Evolutionary conservation across 2,113 vertebrate species (phyloP).

Genomic region (Corvus hawaiiensis): DNA sequence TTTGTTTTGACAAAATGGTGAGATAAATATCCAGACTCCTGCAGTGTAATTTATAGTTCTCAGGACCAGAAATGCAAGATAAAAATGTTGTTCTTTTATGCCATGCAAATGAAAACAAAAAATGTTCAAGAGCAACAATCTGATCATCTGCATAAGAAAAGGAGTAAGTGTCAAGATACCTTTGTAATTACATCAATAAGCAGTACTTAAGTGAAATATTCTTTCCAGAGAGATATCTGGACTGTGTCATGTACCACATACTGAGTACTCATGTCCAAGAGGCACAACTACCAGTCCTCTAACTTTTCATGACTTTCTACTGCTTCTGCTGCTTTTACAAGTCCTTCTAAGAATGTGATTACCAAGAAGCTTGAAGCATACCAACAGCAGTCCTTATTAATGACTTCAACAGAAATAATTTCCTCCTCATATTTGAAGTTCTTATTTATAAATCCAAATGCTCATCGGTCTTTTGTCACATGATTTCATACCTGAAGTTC

Average conservation of each 20-base stretch:
- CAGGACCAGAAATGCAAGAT: neutral
- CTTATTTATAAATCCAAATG: neutral
- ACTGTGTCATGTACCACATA: neutral
- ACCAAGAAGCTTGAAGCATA: neutral
- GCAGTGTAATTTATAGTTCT: neutral
- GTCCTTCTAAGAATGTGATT: neutral
- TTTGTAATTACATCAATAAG: neutral
- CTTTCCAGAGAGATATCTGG: neutral
- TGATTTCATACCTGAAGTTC: neutral
- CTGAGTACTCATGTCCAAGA: neutral
- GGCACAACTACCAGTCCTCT: neutral
- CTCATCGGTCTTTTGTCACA: neutral
- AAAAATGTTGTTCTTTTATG: neutral
- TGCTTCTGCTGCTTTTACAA: neutral
- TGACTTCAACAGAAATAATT: neutral
- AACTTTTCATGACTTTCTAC: accelerated
- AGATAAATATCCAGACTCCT: neutral
- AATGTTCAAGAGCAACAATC: neutral
- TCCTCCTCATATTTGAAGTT: neutral
- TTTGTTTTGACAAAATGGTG: neutral
- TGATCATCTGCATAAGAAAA: neutral
- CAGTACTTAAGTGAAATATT: neutral
- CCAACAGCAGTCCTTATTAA: neutral
- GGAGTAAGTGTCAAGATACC: neutral
- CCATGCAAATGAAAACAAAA: neutral